Evolutionary conservation across 2,797 vertebrate species (phyloP).

Genomic region (Darevskia nairensis): DNA sequence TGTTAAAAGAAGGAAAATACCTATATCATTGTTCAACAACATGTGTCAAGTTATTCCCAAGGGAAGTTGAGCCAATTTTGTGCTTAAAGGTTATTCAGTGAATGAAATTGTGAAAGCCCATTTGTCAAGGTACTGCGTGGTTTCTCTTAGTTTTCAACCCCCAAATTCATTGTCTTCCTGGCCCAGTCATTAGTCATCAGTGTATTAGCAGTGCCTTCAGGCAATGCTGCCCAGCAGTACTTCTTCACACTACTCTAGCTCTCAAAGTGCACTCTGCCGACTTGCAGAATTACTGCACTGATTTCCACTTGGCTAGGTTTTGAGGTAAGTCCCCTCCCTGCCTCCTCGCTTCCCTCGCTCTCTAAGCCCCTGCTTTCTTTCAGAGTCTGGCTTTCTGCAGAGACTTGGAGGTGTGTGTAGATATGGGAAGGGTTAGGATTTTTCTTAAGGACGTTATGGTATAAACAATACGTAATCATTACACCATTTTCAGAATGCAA

Average conservation of each 20-base stretch:
- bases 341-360: slow-evolving; percentile 73
- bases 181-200: slow-evolving; percentile 96
- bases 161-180: slow-evolving; percentile 94
- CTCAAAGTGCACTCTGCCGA: slow-evolving; percentile 78
- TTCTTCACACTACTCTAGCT: slow-evolving; percentile 81
- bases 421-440: slow-evolving; percentile 39
- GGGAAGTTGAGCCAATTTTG: slow-evolving; percentile 82
- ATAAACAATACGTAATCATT: slow-evolving; percentile 51
- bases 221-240: slow-evolving; percentile 82
- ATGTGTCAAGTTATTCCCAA: slow-evolving; percentile 76
- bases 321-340: slow-evolving; percentile 83
- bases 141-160: slow-evolving; percentile 90
- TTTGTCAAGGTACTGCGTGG: slow-evolving; percentile 90
- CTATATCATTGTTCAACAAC: slow-evolving; percentile 75
- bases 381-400: slow-evolving; percentile 70
- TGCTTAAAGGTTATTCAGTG: slow-evolving; percentile 86
- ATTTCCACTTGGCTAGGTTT: slow-evolving; percentile 81
- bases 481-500: slow-evolving; percentile 69
- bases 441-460: slow-evolving; percentile 67
- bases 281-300: slow-evolving; percentile 82
- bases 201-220: slow-evolving; percentile 88
- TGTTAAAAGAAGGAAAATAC: slow-evolving; percentile 83
- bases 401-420: slow-evolving; percentile 66
- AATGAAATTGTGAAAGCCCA: slow-evolving; percentile 87
- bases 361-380: slow-evolving; percentile 80